These are phyloP conservation scores for Tonatia bakeri DNA, from an alignment of 2,113 vertebrate species.

Conservation along the genomic window DNA sequence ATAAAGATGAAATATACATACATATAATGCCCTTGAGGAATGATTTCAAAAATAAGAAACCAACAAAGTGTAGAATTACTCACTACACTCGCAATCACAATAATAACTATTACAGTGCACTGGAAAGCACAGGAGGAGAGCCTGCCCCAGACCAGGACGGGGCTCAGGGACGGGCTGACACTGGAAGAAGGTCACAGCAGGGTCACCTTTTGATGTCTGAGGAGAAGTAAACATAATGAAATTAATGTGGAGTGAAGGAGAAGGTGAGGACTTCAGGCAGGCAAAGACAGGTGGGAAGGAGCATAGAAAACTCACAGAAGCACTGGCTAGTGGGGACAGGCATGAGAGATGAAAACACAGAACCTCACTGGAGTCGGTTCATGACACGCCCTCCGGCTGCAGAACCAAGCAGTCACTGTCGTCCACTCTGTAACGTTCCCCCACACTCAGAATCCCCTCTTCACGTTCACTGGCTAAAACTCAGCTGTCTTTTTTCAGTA, in stretches of 20 bases:
- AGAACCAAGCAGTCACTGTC: neutral
- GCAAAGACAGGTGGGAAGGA: neutral
- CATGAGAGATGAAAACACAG: neutral
- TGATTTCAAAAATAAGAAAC: slow-evolving; percentile 32
- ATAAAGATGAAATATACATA: neutral
- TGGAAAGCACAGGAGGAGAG: neutral
- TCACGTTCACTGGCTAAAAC: neutral
- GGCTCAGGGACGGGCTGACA: neutral
- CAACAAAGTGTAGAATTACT: neutral
- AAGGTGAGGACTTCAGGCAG: neutral
- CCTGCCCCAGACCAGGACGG: neutral
- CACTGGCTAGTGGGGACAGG: neutral
- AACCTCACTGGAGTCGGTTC: neutral
- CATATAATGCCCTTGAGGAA: neutral
- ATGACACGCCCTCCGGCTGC: neutral
- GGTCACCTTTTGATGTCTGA: neutral
- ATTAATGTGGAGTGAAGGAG: neutral
- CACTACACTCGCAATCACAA: neutral
- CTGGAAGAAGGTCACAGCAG: neutral
- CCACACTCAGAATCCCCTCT: neutral
- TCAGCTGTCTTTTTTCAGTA: neutral
- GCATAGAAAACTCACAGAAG: neutral
- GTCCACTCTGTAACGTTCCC: neutral
- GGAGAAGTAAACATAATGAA: neutral
- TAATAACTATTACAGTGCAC: neutral